Evolutionary conservation across 2,888 invertebrate species (phyloP).

Genomic region (Meliscaeva auricollis): DNA sequence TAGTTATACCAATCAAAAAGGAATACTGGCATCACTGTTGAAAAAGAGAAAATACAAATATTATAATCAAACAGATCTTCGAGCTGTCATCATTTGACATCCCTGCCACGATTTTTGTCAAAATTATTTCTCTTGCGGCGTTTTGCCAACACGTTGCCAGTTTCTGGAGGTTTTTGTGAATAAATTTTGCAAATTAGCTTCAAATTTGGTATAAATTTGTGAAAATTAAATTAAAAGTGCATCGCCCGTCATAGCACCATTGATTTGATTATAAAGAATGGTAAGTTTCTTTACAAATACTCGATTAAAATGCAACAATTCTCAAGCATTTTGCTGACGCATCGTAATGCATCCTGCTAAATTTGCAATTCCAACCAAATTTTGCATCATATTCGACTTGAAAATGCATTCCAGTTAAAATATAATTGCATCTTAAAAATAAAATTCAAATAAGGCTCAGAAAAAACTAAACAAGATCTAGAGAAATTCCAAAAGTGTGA

Average conservation of each 20-base stretch:
- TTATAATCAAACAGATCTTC: not conserved
- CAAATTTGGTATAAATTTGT: conserved; percentile 5
- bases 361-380: not conserved
- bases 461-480: not conserved
- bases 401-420: too few relatives aligned
- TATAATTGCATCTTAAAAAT: not conserved
- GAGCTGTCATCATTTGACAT: conserved; percentile 5
- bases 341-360: not conserved
- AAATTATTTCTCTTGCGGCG: conserved; percentile 44
- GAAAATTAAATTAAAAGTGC: conserved; percentile 35
- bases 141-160: conserved; percentile 78
- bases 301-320: not conserved
- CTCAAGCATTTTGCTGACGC: conserved; percentile 20
- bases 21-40: not conserved
- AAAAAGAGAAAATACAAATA: not conserved
- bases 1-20: too few relatives aligned
- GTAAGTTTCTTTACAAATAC: conserved; percentile 11
- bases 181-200: conserved; percentile 22
- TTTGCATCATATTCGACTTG: not conserved
- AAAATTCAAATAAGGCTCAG: not conserved
- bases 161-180: conserved; percentile 44
- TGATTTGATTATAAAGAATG: conserved; percentile 45
- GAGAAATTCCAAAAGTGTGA: not conserved
- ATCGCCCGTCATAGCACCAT: not conserved
- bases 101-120: conserved; percentile 37